Evolutionary conservation across 2,113 vertebrate species (phyloP), one percentile per base, ranked within the genome.

Genomic region (Hemiprocne comata): DNA sequence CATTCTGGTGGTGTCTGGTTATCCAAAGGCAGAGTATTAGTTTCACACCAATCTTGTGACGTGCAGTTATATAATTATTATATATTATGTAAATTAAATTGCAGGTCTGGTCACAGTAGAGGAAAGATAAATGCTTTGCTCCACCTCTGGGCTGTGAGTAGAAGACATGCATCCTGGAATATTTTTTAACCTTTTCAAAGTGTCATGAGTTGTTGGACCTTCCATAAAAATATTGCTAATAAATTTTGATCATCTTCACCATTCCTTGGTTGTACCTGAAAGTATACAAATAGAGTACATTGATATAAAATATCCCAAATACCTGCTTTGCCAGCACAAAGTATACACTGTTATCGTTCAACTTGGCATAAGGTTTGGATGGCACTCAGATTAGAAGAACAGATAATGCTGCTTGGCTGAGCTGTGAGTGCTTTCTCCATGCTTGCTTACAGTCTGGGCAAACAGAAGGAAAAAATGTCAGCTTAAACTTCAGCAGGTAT

Each of bases 381-480:
- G 44, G 16, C 19, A 50, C 17, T 20, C 51, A 42, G 42, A 38
- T 48, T 48, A 64, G 61, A 25, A 76, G 38, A 67, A 90, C 26
- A 46, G 69, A 64, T 62, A 86, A 34, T 60, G 64, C 33, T 2
- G 1, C 33, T 81, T 85, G 93, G 51, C 55, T 86, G 88, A 90
- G 40, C 54, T 87, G 58, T 28, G 36, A n/a, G 42, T 74, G 17
- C 65, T 81, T 58, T 73, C 53, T 28, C 58, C 1, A 0, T 60
- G 34, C 17, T 4, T 3, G 28, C 67, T 46, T 57, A 46, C 17
- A 33, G 36, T 28, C 74, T 53, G 34, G 55, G 48, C 69, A 89
- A 90, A 86, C 33, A 88, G 55, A 76, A 73, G 26, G 34, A 38
- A 86, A 89, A 61, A 90, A 94, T 64, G 86, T 90, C 93, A 95